Evolutionary conservation across 2,113 vertebrate species (phyloP).

Genomic region (Mustela lutreola): DNA sequence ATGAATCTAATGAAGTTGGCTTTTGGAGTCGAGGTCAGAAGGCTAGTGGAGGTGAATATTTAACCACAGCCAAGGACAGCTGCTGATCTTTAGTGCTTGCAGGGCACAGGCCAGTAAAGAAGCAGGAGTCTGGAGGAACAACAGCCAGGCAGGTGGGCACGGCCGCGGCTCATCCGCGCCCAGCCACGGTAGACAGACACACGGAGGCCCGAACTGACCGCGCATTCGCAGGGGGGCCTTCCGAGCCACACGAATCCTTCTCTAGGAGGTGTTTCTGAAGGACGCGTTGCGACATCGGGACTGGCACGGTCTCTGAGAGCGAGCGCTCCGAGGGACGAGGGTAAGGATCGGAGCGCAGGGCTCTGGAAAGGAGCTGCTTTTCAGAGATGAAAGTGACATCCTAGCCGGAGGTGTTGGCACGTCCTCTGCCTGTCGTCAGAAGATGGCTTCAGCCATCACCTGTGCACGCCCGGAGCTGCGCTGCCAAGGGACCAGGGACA

Average conservation of each 20-base stretch:
- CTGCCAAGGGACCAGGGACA: not conserved
- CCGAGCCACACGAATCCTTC: fast-evolving
- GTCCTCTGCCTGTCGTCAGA: too few species aligned
- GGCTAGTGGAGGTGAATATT: constrained; percentile 61
- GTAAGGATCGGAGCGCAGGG: too few species aligned
- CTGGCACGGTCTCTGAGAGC: not conserved
- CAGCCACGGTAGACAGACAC: fast-evolving
- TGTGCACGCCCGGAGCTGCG: fast-evolving
- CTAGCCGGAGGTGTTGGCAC: fast-evolving
- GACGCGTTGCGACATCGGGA: fast-evolving
- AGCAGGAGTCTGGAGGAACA: not conserved
- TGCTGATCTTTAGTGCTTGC: not conserved
- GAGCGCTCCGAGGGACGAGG: not conserved
- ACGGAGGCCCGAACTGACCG: fast-evolving
- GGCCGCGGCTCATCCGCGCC: fast-evolving
- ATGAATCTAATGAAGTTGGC: not conserved
- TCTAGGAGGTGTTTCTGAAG: not conserved
- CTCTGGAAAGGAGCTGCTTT: not conserved
- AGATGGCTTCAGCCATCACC: fast-evolving
- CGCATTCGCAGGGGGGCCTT: not conserved
- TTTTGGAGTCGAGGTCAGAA: constrained; percentile 27
- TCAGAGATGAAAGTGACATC: not conserved
- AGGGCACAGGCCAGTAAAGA: not conserved
- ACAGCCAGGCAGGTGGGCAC: not conserved
- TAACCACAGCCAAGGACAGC: constrained; percentile 54